Conservation (phyloP, 2,888 invertebrate genomes). For the Tuta absoluta region DNA sequence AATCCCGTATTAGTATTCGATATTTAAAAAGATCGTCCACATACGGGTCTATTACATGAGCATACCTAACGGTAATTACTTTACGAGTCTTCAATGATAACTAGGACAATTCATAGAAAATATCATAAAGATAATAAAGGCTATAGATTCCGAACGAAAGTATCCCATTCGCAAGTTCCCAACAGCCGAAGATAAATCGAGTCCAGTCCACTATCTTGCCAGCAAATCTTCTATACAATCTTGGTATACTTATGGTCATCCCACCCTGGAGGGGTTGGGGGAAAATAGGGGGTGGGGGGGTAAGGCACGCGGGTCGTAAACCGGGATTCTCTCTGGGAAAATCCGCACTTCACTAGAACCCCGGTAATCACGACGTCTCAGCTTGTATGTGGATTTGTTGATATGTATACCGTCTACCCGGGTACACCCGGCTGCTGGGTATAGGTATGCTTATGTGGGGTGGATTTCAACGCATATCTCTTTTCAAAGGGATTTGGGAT, state of each 20-base stretch:
- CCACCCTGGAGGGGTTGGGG: constrained; percentile 42
- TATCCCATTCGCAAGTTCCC: constrained; percentile 19
- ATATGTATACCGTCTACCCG: constrained; percentile 42
- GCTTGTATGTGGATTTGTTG: constrained; percentile 61
- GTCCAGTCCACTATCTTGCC: constrained; percentile 25
- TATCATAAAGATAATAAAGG: neutral
- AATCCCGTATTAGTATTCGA: too few relatives aligned
- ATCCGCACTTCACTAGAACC: constrained; percentile 74
- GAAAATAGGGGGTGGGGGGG: constrained; percentile 35
- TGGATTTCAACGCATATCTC: constrained; percentile 19
- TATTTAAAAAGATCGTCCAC: too few relatives aligned
- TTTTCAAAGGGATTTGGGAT: constrained; percentile 14
- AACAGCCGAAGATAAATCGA: constrained; percentile 27
- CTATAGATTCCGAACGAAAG: constrained; percentile 13
- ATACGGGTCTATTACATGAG: too few relatives aligned
- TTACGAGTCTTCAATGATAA: neutral
- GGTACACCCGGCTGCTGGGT: constrained; percentile 23
- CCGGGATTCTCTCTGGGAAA: constrained; percentile 69
- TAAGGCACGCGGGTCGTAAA: constrained; percentile 61
- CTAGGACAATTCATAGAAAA: neutral
- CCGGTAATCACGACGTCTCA: constrained; percentile 66
- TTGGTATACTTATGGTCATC: constrained; percentile 48
- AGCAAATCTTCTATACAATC: constrained; percentile 30
- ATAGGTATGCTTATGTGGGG: constrained; percentile 16
- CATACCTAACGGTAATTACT: too few relatives aligned